Evolutionary conservation across 2,113 vertebrate genomes (phyloP).

Genomic region (Sterrhoptilus dennistouni): DNA sequence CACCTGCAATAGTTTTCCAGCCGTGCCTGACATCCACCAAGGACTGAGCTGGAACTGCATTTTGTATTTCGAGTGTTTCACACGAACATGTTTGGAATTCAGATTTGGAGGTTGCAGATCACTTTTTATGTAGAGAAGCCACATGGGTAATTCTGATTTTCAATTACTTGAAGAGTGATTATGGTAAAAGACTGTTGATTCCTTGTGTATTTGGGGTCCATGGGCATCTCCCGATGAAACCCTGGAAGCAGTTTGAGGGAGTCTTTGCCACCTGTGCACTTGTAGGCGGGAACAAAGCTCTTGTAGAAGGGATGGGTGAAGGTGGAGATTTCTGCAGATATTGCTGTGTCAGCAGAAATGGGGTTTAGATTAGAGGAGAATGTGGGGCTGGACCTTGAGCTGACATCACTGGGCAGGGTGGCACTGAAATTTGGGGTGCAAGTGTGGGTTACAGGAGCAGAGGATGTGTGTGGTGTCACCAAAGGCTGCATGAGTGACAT

Average conservation of each 20-base stretch:
- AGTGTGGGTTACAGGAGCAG: not conserved
- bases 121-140: not conserved
- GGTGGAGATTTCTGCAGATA: not conserved
- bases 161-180: constrained; percentile 2
- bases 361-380: not conserved
- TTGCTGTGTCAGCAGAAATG: not conserved
- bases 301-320: not conserved
- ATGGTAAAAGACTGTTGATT: not conserved
- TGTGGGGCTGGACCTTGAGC: not conserved
- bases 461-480: not conserved
- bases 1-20: not conserved
- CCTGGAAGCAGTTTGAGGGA: not conserved
- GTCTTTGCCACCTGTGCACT: not conserved
- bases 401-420: not conserved
- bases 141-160: constrained; percentile 25
- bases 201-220: not conserved
- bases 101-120: not conserved
- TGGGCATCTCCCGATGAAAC: not conserved
- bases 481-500: fast-evolving
- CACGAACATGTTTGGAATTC: not conserved
- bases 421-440: not conserved
- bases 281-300: not conserved
- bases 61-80: not conserved
- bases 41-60: not conserved
- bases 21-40: not conserved